phyloP scores from a whole-genome alignment of 1,140 invertebrate genomes.

The Drosophila tani region DNA sequence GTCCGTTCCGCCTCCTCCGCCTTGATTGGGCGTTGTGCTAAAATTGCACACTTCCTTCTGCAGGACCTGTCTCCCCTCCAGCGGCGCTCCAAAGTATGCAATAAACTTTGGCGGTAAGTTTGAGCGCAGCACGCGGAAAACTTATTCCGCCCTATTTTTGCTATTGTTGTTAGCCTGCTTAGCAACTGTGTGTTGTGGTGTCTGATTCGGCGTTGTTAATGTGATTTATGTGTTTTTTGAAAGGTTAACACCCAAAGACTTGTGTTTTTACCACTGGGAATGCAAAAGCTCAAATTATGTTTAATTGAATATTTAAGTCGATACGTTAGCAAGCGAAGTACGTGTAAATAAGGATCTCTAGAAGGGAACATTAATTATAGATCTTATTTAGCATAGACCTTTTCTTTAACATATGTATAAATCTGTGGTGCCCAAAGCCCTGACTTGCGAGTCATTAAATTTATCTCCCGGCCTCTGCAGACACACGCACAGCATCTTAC shows the following conservation, averaged over 20 bases:
- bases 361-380: too few relatives aligned
- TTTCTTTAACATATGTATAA: too few relatives aligned
- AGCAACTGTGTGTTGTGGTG: neutral
- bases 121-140: slow-evolving; percentile 47
- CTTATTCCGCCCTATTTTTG: slow-evolving; percentile 37
- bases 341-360: too few relatives aligned
- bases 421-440: too few relatives aligned
- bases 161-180: slow-evolving; percentile 18
- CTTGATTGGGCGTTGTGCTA: slow-evolving; percentile 62
- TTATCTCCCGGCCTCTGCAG: too few relatives aligned
- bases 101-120: slow-evolving; percentile 58
- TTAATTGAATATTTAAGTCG: slow-evolving; percentile 5
- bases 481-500: too few relatives aligned
- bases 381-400: too few relatives aligned
- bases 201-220: slow-evolving; percentile 14
- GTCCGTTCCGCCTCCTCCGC: slow-evolving; percentile 4
- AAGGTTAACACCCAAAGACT: slow-evolving; percentile 27
- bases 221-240: slow-evolving; percentile 28
- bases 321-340: too few relatives aligned
- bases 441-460: too few relatives aligned
- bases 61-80: slow-evolving; percentile 5
- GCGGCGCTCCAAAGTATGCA: slow-evolving; percentile 46
- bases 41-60: slow-evolving; percentile 59
- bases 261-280: neutral
- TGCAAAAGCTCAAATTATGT: neutral